Evolutionary conservation across 2,113 vertebrate species (phyloP).

Genomic region (Psittacara wagleri): DNA sequence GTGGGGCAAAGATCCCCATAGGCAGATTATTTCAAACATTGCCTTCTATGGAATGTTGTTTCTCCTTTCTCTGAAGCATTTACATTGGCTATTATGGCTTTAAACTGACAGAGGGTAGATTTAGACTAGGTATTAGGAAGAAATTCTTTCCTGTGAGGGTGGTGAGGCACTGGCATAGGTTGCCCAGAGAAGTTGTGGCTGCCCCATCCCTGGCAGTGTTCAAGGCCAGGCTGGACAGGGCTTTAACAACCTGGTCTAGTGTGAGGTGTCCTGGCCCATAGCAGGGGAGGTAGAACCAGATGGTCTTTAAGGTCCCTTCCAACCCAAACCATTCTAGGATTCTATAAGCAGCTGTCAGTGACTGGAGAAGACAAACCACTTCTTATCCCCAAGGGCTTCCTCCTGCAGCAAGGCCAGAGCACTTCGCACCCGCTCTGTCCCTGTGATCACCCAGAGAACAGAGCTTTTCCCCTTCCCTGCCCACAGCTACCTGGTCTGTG

Average conservation of each 20-base stretch:
- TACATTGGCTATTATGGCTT: neutral
- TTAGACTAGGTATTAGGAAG: neutral
- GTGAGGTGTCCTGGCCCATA: neutral
- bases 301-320: neutral
- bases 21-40: neutral
- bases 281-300: neutral
- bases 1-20: neutral
- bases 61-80: neutral
- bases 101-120: neutral
- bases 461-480: neutral
- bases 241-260: neutral
- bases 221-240: neutral
- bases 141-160: neutral
- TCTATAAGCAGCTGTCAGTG: neutral
- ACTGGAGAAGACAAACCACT: neutral
- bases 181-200: neutral
- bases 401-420: neutral
- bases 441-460: rapidly evolving
- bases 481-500: rapidly evolving
- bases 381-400: neutral
- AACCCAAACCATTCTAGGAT: neutral
- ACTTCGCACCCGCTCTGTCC: neutral
- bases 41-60: neutral
- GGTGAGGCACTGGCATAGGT: neutral
- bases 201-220: neutral